A percentile compares a stretch with the other conserved stretches of the same genome.
Evolutionary conservation across 2,797 vertebrate species (phyloP).

Genomic region (Odontamblyopus lacepedii): DNA sequence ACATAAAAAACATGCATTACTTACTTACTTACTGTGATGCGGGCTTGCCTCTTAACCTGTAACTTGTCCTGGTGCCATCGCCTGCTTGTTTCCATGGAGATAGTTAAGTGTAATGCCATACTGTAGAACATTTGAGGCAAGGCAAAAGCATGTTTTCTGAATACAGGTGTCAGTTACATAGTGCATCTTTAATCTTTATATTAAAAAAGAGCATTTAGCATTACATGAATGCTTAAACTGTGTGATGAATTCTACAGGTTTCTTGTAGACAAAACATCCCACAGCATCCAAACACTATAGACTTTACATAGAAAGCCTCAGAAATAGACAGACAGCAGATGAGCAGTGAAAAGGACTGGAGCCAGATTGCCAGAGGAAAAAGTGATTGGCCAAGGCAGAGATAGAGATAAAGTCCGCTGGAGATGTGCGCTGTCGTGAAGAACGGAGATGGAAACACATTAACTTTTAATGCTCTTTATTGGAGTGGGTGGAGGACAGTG

Average conservation of each 20-base stretch:
- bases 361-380: constrained; percentile 42
- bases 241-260: neutral
- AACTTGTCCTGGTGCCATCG: neutral
- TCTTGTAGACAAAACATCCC: neutral
- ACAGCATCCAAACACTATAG: neutral
- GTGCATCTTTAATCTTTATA: too few species aligned
- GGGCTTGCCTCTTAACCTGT: neutral
- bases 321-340: constrained; percentile 14
- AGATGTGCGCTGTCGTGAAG: constrained; percentile 31
- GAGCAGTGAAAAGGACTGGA: constrained; percentile 22
- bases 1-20: neutral
- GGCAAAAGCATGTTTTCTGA: neutral
- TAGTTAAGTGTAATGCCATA: neutral
- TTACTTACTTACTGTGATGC: neutral
- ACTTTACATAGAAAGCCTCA: neutral
- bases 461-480: constrained; percentile 72
- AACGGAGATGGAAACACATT: constrained; percentile 73
- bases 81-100: neutral
- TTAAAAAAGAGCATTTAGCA: too few species aligned
- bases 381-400: constrained; percentile 40
- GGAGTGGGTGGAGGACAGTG: constrained; percentile 17
- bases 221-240: neutral
- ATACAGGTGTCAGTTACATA: neutral
- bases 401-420: constrained; percentile 48
- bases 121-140: neutral